A percentile compares a stretch with the other conserved stretches of the same genome.
Evolutionary conservation across 2,888 invertebrate species (phyloP).

Genomic region (Rugalucina vietnamica): DNA sequence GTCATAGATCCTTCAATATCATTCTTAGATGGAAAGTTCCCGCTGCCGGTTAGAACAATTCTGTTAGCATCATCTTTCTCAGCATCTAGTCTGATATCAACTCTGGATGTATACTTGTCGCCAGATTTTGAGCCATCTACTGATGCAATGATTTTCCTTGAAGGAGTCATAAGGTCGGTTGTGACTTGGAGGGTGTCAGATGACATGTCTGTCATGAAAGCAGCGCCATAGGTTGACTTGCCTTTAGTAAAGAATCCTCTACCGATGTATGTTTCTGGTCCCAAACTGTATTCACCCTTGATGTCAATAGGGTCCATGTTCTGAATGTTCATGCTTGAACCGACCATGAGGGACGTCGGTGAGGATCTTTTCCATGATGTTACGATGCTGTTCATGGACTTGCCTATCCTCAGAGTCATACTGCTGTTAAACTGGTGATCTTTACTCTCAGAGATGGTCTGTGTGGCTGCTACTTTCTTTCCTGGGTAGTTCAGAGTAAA

Average conservation of each 20-base stretch:
- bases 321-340: slow-evolving; percentile 60
- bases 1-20: slow-evolving; percentile 60
- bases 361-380: slow-evolving; percentile 59
- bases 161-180: slow-evolving; percentile 61
- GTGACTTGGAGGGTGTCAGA: slow-evolving; percentile 50
- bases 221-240: slow-evolving; percentile 54
- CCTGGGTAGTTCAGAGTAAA: slow-evolving; percentile 68
- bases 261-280: slow-evolving; percentile 56
- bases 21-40: slow-evolving; percentile 35
- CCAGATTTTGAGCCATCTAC: slow-evolving; percentile 55
- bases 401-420: slow-evolving; percentile 57
- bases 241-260: slow-evolving; percentile 51
- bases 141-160: slow-evolving; percentile 63
- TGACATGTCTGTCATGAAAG: slow-evolving; percentile 43
- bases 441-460: slow-evolving; percentile 62
- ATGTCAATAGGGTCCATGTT: slow-evolving; percentile 55
- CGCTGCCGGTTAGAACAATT: slow-evolving; percentile 48
- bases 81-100: slow-evolving; percentile 72
- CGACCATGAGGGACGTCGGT: slow-evolving; percentile 48
- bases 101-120: slow-evolving; percentile 49
- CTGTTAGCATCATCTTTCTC: slow-evolving; percentile 62
- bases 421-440: slow-evolving; percentile 63
- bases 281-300: slow-evolving; percentile 59
- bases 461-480: slow-evolving; percentile 62
- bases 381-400: slow-evolving; percentile 54